Conservation (phyloP, 1,140 invertebrate species). For the Drosophila rufa region DNA sequence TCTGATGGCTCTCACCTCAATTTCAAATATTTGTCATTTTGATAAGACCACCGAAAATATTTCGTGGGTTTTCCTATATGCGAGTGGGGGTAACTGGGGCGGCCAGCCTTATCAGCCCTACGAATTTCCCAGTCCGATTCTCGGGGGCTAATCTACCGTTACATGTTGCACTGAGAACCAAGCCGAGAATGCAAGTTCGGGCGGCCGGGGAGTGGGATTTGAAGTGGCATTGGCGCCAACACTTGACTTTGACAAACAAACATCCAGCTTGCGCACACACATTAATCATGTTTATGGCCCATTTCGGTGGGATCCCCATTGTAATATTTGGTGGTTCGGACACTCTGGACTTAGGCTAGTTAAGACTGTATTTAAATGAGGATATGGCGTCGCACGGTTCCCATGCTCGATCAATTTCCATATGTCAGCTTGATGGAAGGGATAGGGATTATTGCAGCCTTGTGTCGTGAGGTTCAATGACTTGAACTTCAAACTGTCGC, state of each 20-base stretch:
- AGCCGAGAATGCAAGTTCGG: constrained; percentile 31
- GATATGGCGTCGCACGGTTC: background rate
- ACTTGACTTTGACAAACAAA: constrained; percentile 84
- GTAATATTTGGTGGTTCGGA: constrained; percentile 12
- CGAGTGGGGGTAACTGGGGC: constrained; percentile 16
- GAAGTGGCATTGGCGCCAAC: constrained; percentile 79
- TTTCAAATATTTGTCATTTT: constrained; percentile 79
- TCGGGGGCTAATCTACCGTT: constrained; percentile 48
- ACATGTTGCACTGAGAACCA: constrained; percentile 45
- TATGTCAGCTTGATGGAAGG: constrained; percentile 23
- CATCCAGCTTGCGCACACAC: constrained; percentile 45
- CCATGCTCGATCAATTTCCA: constrained; percentile 46
- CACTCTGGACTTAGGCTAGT: constrained; percentile 18
- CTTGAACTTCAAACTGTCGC: constrained; percentile 26
- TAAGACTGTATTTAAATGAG: constrained; percentile 53
- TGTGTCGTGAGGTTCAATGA: constrained; percentile 54
- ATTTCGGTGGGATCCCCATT: constrained; percentile 37
- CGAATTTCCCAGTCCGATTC: constrained; percentile 1
- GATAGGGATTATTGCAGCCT: constrained; percentile 7
- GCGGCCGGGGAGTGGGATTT: constrained; percentile 22
- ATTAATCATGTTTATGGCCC: constrained; percentile 71
- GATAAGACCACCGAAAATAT: constrained; percentile 69
- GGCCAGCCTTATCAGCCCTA: constrained; percentile 29
- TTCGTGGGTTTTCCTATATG: constrained; percentile 32
- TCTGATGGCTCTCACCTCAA: constrained; percentile 58